Evolutionary conservation across 1,140 invertebrate species (phyloP), one percentile per base, ranked within the genome.

Genomic region (Dendrolimus kikuchii): DNA sequence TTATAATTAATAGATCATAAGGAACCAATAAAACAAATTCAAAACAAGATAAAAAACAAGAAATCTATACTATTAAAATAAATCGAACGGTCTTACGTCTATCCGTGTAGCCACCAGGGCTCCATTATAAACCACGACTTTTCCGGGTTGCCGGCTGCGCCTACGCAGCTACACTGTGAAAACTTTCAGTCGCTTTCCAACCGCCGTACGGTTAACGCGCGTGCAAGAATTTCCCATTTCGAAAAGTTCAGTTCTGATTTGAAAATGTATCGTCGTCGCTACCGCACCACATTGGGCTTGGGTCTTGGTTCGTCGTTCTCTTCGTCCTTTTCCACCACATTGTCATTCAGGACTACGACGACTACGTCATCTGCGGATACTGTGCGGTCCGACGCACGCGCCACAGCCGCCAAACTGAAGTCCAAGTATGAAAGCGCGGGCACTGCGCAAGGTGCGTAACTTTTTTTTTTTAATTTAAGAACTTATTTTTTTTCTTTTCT

Each of bases 371-470:
- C 75, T 5, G 64, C 68, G n/a, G 79, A 84, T 53, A 73, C 77
- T 2, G 81, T 86, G 48, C 59, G 82, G 42, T 86, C 79, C 3
- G 81, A 86, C 46, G 83, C 83, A 5, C 63, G 71, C 4, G 83
- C 83, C 37, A 86, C 83, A 2, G 83, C 83, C 10, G 83, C 83
- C 39, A 86, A 84, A 51, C 73, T 86, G 55, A 86, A 86, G 60
- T 74, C 81, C 40, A 86, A 84, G 70, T 84, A 86, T 60, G 83
- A 84, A 59, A 86, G 62, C 53, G 74, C 81, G 57, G 83, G 81
- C 52, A 84, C 81, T 40, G 81, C 81, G 38, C 83, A 84, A 84
- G 83, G 83, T 81, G 57, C 63, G 72, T 68, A 40, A 37, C 9
- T 38, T 59, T 51, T 49, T 48, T 51, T 59, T 46, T 5, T 46